Evolutionary conservation across 2,113 vertebrate species (phyloP).

Genomic region (Cheilinus undulatus): DNA sequence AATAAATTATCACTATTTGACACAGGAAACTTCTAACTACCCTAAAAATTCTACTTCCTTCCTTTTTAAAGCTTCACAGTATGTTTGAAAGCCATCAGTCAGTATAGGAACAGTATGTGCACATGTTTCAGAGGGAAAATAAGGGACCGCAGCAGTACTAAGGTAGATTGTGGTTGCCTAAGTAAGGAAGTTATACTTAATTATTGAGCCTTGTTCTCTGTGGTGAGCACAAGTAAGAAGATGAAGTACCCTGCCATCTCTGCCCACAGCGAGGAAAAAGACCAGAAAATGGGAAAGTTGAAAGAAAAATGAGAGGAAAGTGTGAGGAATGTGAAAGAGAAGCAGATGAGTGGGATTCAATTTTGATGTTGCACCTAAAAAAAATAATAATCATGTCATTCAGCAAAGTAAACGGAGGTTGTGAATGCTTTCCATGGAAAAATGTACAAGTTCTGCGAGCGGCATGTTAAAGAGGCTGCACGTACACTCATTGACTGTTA

Average conservation of each 20-base stretch:
- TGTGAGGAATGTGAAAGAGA: background rate
- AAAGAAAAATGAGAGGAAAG: background rate
- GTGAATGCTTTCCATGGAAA: constrained; percentile 13
- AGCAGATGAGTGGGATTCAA: background rate
- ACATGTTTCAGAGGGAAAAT: background rate
- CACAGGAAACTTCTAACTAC: background rate
- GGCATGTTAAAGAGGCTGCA: constrained; percentile 23
- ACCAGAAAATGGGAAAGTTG: background rate
- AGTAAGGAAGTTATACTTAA: constrained; percentile 31
- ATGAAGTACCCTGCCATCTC: constrained; percentile 21
- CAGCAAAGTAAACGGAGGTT: constrained; percentile 23
- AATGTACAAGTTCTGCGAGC: constrained; percentile 1
- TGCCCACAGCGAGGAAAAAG: background rate
- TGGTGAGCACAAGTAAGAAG: constrained; percentile 29
- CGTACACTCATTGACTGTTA: constrained; percentile 18
- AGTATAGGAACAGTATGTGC: background rate
- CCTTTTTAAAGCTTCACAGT: background rate
- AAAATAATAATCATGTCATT: constrained; percentile 29
- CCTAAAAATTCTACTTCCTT: background rate
- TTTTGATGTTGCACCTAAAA: background rate
- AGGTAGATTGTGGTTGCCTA: constrained; percentile 12
- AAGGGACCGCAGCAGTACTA: background rate
- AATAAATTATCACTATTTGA: no score
- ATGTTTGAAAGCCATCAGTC: no score
- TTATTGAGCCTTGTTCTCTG: constrained; percentile 49